A percentile compares a stretch with the other conserved stretches of the same genome.
phyloP scores from a whole-genome alignment of 1,140 invertebrate species.

The Drosophila tani region DNA sequence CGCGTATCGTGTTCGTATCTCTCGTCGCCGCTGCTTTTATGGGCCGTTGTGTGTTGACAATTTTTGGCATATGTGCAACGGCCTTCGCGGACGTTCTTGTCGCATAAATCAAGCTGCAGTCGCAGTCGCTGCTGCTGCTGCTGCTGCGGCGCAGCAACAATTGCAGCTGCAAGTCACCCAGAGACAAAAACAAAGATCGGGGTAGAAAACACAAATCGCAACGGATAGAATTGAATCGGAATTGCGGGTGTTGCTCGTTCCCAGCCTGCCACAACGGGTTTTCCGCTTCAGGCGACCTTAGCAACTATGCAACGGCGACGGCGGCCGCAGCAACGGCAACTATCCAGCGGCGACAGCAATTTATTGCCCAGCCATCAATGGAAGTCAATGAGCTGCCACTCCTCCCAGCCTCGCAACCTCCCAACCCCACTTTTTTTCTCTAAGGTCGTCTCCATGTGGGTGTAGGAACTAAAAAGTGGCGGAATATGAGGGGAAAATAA shows the following conservation, averaged over 20 bases:
- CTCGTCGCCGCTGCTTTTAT: slow-evolving; percentile 58
- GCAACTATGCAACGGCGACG: slow-evolving; percentile 70
- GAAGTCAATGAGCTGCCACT: slow-evolving; percentile 57
- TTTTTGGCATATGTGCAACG: slow-evolving; percentile 79
- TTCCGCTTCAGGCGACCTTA: slow-evolving; percentile 67
- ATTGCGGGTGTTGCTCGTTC: slow-evolving; percentile 71
- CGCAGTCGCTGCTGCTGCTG: slow-evolving; percentile 13
- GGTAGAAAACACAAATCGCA: slow-evolving; percentile 29
- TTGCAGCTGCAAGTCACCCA: slow-evolving; percentile 55
- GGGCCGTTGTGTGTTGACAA: slow-evolving; percentile 73
- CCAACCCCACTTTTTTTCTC: slow-evolving; percentile 5
- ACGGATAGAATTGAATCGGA: slow-evolving; percentile 41
- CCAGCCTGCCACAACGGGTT: slow-evolving; percentile 59
- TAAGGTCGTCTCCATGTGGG: slow-evolving; percentile 69
- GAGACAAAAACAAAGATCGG: slow-evolving; percentile 24
- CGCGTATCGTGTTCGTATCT: slow-evolving; percentile 63
- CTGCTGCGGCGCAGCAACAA: slow-evolving; percentile 12
- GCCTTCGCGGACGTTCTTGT: slow-evolving; percentile 70
- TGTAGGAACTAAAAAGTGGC: slow-evolving; percentile 32
- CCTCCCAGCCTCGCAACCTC: slow-evolving; percentile 11
- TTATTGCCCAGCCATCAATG: slow-evolving; percentile 68
- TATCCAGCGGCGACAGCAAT: slow-evolving; percentile 70
- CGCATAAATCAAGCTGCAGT: slow-evolving; percentile 72
- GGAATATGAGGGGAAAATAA: not conserved
- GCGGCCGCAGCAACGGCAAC: slow-evolving; percentile 41